Percentiles rank a stretch among this genome's conserved stretches.
These are phyloP conservation scores for Adelges cooleyi DNA, from an alignment of 1,140 invertebrate genomes.

Conservation along the genomic window DNA sequence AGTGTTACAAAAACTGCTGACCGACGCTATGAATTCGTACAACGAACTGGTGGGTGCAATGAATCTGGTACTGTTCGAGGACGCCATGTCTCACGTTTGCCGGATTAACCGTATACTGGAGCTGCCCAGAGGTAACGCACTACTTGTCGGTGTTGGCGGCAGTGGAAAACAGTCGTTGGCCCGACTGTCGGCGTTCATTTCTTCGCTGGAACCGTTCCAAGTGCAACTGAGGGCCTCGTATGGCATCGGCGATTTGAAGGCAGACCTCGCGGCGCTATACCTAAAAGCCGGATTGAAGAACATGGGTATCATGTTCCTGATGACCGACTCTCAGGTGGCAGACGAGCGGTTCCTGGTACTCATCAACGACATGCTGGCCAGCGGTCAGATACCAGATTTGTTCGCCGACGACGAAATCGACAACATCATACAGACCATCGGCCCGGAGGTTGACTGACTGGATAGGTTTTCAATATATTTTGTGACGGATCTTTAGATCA, in stretches of 20 bases:
- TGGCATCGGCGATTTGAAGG: constrained; percentile 66
- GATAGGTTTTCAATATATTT: no score
- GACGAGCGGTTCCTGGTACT: constrained; percentile 85
- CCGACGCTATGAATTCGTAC: constrained; percentile 72
- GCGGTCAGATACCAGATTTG: constrained; percentile 84
- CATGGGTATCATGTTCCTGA: constrained; percentile 75
- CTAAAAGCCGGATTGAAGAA: constrained; percentile 78
- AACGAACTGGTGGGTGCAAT: constrained; percentile 64
- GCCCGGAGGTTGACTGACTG: constrained; percentile 57
- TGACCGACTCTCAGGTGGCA: constrained; percentile 86
- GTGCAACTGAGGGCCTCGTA: constrained; percentile 83
- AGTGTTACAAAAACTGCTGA: constrained; percentile 60
- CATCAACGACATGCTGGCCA: constrained; percentile 86
- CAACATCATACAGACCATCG: constrained; percentile 66
- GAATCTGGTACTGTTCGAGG: constrained; percentile 92
- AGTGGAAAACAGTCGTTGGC: constrained; percentile 88
- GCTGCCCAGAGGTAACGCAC: constrained; percentile 76
- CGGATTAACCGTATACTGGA: constrained; percentile 88
- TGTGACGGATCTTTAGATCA: no score
- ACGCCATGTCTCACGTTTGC: constrained; percentile 79
- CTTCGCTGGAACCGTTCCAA: constrained; percentile 80
- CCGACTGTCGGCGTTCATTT: constrained; percentile 75
- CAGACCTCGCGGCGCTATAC: constrained; percentile 71
- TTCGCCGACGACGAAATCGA: constrained; percentile 85
- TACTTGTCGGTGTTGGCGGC: constrained; percentile 86